Conservation (phyloP, 2,113 vertebrate species). For the Python bivittatus region DNA sequence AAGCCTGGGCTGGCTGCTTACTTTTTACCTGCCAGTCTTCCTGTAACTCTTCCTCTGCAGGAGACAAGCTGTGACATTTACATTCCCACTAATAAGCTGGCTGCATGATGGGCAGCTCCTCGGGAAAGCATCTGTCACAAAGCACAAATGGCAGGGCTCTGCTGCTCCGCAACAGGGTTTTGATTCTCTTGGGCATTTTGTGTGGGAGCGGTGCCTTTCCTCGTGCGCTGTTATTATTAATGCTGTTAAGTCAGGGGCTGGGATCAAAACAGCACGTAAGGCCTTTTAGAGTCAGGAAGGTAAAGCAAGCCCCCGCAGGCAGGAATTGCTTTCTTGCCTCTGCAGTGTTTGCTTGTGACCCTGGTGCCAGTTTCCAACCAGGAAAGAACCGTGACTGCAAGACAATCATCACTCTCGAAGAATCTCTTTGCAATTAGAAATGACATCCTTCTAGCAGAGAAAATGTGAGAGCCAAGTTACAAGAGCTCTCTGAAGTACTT, state of each 20-base stretch:
- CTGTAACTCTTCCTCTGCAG: constrained; percentile 51
- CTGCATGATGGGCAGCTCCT: constrained; percentile 58
- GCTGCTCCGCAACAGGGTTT: constrained; percentile 5
- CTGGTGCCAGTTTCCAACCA: neutral
- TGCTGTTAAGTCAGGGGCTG: neutral
- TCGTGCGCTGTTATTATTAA: constrained; percentile 12
- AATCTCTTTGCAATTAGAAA: neutral
- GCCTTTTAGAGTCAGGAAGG: constrained; percentile 6
- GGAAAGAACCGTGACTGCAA: neutral
- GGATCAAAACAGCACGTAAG: constrained; percentile 12
- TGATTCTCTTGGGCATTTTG: constrained; percentile 5
- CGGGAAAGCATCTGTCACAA: constrained; percentile 63
- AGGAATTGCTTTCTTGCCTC: neutral
- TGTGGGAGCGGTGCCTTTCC: constrained; percentile 19
- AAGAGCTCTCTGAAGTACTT: neutral
- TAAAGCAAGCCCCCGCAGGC: neutral
- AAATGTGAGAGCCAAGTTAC: constrained; percentile 21
- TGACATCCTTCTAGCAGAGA: neutral
- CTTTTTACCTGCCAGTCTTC: constrained; percentile 72
- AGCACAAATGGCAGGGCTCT: constrained; percentile 34
- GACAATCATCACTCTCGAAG: neutral
- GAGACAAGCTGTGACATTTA: constrained; percentile 71
- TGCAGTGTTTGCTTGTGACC: rapidly evolving
- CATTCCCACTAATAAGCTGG: constrained; percentile 76
- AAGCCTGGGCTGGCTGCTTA: constrained; percentile 60